phyloP scores from a whole-genome alignment of 1,140 invertebrate genomes.

The Oreohelix idahoensis region DNA sequence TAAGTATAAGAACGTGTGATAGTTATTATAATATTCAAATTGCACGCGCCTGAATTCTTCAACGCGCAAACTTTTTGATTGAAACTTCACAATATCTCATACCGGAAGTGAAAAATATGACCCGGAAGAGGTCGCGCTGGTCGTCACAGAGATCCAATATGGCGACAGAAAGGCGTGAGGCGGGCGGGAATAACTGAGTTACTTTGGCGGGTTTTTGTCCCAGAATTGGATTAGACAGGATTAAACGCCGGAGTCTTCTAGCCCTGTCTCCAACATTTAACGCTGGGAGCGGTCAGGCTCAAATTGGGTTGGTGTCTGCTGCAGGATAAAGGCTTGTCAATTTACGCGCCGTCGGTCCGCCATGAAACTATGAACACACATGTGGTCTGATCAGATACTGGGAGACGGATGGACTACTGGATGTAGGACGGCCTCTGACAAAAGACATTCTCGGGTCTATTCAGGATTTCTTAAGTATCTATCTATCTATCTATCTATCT shows the following conservation, averaged over 20 bases:
- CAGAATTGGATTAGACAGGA: conserved; percentile 32
- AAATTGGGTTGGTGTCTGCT: conserved; percentile 28
- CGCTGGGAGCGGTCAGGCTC: conserved; percentile 1
- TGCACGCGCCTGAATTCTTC: too few species aligned
- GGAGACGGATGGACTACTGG: neutral
- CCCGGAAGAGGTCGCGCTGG: neutral
- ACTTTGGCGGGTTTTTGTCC: conserved; percentile 31
- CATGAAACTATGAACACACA: neutral
- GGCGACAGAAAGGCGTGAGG: conserved; percentile 32
- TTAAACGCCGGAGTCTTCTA: conserved; percentile 12
- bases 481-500: too few species aligned
- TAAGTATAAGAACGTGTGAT: too few species aligned
- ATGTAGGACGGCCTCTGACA: too few species aligned
- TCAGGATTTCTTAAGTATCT: too few species aligned
- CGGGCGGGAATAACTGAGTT: conserved; percentile 28
- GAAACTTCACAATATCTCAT: neutral
- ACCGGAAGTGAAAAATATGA: neutral
- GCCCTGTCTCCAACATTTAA: conserved; percentile 21
- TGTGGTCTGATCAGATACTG: neutral
- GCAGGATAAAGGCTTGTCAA: neutral
- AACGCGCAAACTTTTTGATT: neutral
- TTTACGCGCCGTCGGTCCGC: neutral
- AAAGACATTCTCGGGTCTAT: too few species aligned
- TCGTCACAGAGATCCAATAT: conserved; percentile 27
- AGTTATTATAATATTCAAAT: too few species aligned